Evolutionary conservation across 2,888 invertebrate genomes (phyloP).

Genomic region (Drosophila subquinaria): DNA sequence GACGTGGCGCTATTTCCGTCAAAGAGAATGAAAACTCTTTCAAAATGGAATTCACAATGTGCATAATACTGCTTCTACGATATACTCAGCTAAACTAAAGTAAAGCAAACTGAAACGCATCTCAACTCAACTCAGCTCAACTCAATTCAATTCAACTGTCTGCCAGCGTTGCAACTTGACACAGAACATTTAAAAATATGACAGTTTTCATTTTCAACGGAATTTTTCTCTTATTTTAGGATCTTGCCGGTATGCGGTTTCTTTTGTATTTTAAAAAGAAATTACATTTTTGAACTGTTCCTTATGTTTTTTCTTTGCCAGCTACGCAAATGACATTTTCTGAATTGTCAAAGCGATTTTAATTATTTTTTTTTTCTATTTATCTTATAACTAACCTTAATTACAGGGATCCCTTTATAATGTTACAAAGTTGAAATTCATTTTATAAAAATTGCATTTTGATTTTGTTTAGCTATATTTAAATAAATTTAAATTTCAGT

Average conservation of each 20-base stretch:
- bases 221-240: constrained; percentile 52
- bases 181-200: constrained; percentile 77
- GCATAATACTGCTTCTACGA: constrained; percentile 8
- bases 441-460: no score
- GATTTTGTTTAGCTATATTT: no score
- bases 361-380: not conserved
- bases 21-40: constrained; percentile 66
- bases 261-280: constrained; percentile 15
- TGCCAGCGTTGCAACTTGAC: constrained; percentile 65
- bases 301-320: not conserved
- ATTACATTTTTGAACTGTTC: not conserved
- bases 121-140: constrained; percentile 29
- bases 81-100: constrained; percentile 33
- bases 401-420: no score
- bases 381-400: not conserved
- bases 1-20: constrained; percentile 78
- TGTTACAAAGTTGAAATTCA: no score
- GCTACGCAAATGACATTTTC: no score
- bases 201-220: constrained; percentile 75
- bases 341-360: not conserved
- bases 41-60: constrained; percentile 48
- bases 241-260: not conserved
- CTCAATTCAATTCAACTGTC: constrained; percentile 53
- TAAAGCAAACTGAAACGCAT: constrained; percentile 7
- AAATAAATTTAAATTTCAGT: no score